Evolutionary conservation across 2,113 vertebrate species (phyloP).

Genomic region (Rynchops niger): DNA sequence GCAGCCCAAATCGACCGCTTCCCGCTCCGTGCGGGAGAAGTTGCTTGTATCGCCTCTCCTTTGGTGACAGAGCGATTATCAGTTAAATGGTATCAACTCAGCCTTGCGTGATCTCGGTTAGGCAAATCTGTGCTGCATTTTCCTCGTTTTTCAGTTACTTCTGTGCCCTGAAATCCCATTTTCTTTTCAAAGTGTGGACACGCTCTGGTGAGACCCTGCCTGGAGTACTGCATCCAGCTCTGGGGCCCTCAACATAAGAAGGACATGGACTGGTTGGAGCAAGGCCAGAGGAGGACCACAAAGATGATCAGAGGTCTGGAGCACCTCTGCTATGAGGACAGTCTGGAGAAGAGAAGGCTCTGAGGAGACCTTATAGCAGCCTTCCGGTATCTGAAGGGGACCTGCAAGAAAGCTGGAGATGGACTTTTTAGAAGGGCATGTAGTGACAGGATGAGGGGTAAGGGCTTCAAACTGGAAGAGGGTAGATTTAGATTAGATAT

Average conservation of each 20-base stretch:
- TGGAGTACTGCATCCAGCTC: neutral
- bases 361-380: no score
- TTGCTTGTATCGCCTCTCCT: no score
- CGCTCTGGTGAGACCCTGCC: neutral
- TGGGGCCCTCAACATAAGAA: neutral
- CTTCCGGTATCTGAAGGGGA: no score
- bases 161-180: neutral
- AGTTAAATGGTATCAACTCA: neutral
- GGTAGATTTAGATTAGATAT: neutral
- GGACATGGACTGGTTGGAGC: neutral
- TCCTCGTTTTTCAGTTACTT: neutral
- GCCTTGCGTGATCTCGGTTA: accelerated
- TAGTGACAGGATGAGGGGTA: neutral
- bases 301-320: neutral
- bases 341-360: neutral
- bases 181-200: neutral
- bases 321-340: no score
- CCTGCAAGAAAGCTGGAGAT: neutral
- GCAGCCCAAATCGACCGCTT: neutral
- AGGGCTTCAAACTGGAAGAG: neutral
- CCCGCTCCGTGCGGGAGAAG: neutral
- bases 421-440: neutral
- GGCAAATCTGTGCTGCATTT: neutral
- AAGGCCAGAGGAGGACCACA: neutral
- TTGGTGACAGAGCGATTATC: neutral